Evolutionary conservation across 2,113 vertebrate genomes (phyloP).

Genomic region (Oenanthe oenanthe): DNA sequence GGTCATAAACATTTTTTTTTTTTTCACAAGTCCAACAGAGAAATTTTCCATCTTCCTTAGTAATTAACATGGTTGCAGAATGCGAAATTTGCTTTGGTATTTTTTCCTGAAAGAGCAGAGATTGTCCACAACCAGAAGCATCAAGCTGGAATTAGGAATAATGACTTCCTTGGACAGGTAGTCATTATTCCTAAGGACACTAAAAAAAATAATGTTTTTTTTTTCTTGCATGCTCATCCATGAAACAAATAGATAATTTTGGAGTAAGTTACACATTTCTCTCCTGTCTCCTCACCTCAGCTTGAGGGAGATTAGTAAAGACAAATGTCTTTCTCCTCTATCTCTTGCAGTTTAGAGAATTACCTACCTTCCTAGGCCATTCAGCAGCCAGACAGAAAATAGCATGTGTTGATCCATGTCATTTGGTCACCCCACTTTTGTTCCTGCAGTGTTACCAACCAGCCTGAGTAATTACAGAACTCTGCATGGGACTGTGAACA

Average conservation of each 20-base stretch:
- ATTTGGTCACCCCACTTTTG: not conserved
- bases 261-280: not conserved
- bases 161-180: not conserved
- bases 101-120: not conserved
- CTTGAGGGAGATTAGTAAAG: fast-evolving
- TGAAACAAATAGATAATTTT: not conserved
- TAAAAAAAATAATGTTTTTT: not conserved
- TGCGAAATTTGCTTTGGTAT: fast-evolving
- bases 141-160: not conserved
- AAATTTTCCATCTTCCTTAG: not conserved
- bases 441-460: not conserved
- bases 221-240: not conserved
- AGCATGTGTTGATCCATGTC: not conserved
- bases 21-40: not conserved
- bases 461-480: not conserved
- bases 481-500: not conserved
- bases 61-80: not conserved
- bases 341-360: not conserved
- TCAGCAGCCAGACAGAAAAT: not conserved
- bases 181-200: not conserved
- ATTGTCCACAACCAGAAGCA: not conserved
- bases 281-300: not conserved
- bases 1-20: not conserved
- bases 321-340: not conserved
- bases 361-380: not conserved